phyloP scores from a whole-genome alignment of 2,113 vertebrate species.

The Neolamprologus caudopunctatus region DNA sequence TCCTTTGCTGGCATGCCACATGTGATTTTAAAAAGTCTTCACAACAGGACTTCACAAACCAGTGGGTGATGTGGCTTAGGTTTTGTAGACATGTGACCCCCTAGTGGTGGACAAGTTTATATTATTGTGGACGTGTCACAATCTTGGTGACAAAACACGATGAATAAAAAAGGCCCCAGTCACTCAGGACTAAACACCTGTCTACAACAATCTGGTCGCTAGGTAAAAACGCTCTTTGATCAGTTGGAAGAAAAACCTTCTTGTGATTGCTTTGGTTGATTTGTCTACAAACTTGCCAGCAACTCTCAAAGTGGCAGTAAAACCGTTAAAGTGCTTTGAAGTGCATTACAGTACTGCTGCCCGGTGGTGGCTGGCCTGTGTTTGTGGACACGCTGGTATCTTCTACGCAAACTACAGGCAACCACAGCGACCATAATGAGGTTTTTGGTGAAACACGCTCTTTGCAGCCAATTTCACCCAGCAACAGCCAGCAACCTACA shows the following conservation, averaged over 20 bases:
- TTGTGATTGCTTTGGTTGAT: not conserved
- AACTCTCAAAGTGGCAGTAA: not conserved
- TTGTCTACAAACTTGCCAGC: not conserved
- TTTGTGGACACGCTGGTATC: not conserved
- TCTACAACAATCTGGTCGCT: not conserved
- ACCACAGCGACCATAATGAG: not conserved
- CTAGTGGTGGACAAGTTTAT: not conserved
- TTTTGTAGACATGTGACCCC: not conserved
- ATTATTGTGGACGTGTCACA: not conserved
- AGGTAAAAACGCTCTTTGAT: not conserved
- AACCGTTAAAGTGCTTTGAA: not conserved
- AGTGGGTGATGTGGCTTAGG: not conserved
- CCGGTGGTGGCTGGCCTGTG: not conserved
- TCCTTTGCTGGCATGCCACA: not conserved
- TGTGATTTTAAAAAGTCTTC: not conserved
- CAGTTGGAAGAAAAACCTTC: not conserved
- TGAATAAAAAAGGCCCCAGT: not conserved
- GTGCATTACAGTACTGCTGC: not conserved
- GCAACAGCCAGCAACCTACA: not conserved
- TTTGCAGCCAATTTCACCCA: not conserved
- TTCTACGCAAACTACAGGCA: not conserved
- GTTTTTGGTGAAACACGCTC: not conserved
- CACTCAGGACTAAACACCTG: not conserved
- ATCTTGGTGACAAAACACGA: not conserved
- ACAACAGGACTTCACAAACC: not conserved